These are phyloP conservation scores for Scalopus aquaticus DNA, from an alignment of 2,113 vertebrate genomes.

Conservation along the genomic window DNA sequence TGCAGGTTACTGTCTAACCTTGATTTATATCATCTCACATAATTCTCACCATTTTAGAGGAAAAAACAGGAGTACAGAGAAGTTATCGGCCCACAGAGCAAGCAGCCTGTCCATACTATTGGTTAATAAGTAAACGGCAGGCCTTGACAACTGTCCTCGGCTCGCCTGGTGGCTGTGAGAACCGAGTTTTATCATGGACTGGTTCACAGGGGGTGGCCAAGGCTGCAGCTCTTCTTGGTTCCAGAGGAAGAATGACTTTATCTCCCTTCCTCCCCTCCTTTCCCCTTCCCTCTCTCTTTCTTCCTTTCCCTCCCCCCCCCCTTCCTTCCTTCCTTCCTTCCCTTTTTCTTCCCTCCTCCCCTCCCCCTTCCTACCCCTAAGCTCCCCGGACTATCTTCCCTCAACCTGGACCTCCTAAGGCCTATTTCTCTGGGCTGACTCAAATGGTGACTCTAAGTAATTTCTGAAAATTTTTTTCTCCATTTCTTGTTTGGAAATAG, in stretches of 20 bases:
- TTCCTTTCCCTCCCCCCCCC: no score
- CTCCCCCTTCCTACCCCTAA: no score
- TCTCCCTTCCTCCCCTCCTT: accelerated
- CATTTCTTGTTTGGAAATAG: background rate
- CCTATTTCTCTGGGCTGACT: background rate
- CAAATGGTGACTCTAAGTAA: background rate
- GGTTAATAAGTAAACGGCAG: background rate
- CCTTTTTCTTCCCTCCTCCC: no score
- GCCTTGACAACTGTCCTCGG: background rate
- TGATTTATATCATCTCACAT: background rate
- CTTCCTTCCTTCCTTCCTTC: accelerated
- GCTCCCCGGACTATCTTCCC: background rate
- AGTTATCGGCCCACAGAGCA: background rate
- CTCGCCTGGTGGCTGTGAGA: background rate
- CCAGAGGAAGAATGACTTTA: background rate
- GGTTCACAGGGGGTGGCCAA: no score
- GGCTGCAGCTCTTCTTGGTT: no score
- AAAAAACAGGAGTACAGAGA: background rate
- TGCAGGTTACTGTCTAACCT: background rate
- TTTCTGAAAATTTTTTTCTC: background rate
- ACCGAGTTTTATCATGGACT: background rate
- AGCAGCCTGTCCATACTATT: background rate
- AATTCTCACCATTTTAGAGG: background rate
- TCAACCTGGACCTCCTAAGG: background rate
- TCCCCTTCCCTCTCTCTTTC: no score